Conservation (phyloP, 2,797 vertebrate genomes). For the Platyrinchus mystaceus region DNA sequence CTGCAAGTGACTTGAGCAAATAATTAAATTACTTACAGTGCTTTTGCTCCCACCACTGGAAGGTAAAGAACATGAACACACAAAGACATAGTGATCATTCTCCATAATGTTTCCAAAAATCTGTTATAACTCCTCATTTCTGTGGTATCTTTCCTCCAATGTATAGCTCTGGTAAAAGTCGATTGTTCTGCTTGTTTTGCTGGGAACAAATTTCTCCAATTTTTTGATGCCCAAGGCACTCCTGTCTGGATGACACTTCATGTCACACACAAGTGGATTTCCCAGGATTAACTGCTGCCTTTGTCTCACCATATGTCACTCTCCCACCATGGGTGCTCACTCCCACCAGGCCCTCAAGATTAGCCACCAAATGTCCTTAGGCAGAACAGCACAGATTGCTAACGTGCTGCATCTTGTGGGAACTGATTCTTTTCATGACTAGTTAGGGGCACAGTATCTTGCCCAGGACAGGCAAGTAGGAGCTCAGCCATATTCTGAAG, state of each 20-base stretch:
- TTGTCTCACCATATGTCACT: not conserved
- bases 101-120: not conserved
- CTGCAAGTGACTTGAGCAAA: not conserved
- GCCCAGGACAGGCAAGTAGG: not conserved
- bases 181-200: not conserved
- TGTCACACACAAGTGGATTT: not conserved
- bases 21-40: not conserved
- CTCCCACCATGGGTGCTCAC: rapidly evolving
- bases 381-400: not conserved
- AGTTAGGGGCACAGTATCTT: not conserved
- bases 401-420: not conserved
- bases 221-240: not conserved
- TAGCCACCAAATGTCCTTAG: not conserved
- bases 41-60: not conserved
- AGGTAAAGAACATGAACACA: not conserved
- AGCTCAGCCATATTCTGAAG: not conserved
- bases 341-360: not conserved
- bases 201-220: not conserved
- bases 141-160: not conserved
- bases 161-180: not conserved
- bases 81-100: not conserved
- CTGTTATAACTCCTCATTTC: not conserved
- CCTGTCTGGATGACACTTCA: not conserved
- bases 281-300: not conserved
- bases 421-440: not conserved